Conservation (phyloP, 2,113 vertebrate genomes). For the Murina feae region DNA sequence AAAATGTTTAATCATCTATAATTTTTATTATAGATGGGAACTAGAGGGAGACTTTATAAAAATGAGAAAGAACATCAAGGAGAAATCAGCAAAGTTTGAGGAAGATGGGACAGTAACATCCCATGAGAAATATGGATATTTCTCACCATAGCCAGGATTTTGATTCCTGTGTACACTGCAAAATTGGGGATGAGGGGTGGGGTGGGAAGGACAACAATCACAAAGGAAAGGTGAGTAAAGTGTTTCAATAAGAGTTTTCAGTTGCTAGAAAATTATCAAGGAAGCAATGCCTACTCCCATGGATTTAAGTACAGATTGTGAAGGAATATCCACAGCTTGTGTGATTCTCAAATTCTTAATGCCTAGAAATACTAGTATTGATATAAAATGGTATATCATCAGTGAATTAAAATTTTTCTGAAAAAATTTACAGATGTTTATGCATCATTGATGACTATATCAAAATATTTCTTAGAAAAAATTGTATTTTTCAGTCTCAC, state of each 20-base stretch:
- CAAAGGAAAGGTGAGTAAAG: background rate
- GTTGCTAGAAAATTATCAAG: background rate
- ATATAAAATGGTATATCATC: background rate
- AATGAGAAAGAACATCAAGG: background rate
- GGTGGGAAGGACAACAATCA: background rate
- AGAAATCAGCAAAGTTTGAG: background rate
- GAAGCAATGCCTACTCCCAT: background rate
- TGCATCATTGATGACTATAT: background rate
- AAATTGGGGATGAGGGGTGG: background rate
- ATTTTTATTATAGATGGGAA: background rate
- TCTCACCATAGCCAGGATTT: background rate
- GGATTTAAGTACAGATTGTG: background rate
- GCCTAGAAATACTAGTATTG: background rate
- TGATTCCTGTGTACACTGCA: background rate
- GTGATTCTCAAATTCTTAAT: background rate
- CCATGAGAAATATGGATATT: no score
- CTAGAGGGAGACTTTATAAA: background rate
- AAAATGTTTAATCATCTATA: background rate
- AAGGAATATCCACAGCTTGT: background rate
- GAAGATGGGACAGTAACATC: background rate
- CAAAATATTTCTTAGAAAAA: background rate
- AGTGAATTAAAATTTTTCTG: background rate
- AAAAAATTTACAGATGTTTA: background rate
- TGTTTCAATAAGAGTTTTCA: background rate
- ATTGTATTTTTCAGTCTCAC: background rate